Base-by-base conservation (phyloP, 2,113 vertebrate species). In the Microcebus ravelobensis region DNA sequence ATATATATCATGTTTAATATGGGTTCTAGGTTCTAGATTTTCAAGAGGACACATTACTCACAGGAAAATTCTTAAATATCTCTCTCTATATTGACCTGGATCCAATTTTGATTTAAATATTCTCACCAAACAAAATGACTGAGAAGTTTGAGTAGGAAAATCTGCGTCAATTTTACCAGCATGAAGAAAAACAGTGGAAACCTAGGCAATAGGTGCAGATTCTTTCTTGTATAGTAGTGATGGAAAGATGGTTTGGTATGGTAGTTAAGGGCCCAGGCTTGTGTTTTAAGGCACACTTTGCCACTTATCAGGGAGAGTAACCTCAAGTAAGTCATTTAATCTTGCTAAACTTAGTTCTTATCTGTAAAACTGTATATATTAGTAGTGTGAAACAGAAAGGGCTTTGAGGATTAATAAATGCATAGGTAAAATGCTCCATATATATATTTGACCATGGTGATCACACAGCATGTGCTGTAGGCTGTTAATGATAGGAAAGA, bases 51-150 rank as follows among this genome's bases (percentile, higher is more conserved):
- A 3, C 11, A 82, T 94, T 13, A 91, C 21, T 65, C 77, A 57
- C 0, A 90, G 36, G 70, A 57, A 67, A 57, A 36, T 12, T 65
- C 27, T 93, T 70, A 65, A 45, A 39, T 85, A 1, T 79, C 25
- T 85, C 20, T 83, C 8, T 81, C 2, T 55, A 4, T 42, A 39
- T 11, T 57, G 52, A 59, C 5, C 48, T 90, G 36, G 34, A 65
- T 92, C 31, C 68, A 14, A 76, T 67, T 91, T 91, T 74, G 15
- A 82, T 59, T 95, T 77, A 91, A 73, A 95, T 29, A 48, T 34
- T 50, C 39, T 77, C 34, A 89, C 2, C 52, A 93, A 70, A 77
- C 50, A 83, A 12, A 67, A 29, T 77, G 42, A 85, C 17, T 21
- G 17, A 59, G 52, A 79, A 27, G 12, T 57, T 31, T 52, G 27